These are phyloP conservation scores for Silurus meridionalis DNA, from an alignment of 2,113 vertebrate species.

Conservation along the genomic window DNA sequence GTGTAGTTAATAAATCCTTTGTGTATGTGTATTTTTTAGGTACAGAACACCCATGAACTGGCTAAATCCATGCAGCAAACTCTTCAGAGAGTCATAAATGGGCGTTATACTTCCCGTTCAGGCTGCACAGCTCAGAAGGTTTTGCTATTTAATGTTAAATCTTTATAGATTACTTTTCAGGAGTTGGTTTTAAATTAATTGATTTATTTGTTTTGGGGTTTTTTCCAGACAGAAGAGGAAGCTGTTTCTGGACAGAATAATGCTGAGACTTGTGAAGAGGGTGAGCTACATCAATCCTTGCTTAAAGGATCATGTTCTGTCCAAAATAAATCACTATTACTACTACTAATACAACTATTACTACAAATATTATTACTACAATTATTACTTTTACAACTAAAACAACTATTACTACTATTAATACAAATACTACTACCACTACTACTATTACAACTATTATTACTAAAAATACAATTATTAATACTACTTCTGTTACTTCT, in stretches of 20 bases:
- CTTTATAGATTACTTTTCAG: not conserved
- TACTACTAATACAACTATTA: too few species aligned
- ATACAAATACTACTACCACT: too few species aligned
- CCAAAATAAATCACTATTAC: not conserved
- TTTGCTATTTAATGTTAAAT: not conserved
- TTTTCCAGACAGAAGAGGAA: constrained; percentile 19
- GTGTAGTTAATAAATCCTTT: not conserved
- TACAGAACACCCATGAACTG: constrained; percentile 64
- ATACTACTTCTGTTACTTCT: too few species aligned
- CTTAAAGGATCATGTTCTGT: not conserved
- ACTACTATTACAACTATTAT: too few species aligned
- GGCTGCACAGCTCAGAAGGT: constrained; percentile 55
- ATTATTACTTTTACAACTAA: too few species aligned
- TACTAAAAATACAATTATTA: too few species aligned
- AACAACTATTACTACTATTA: too few species aligned
- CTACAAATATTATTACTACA: too few species aligned
- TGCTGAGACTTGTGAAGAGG: not conserved
- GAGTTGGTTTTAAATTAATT: too few species aligned
- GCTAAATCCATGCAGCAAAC: constrained; percentile 59
- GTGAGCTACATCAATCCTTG: not conserved
- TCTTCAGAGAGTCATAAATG: constrained; percentile 61
- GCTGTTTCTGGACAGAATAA: not conserved
- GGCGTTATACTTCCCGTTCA: constrained; percentile 57
- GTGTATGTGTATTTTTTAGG: constrained; percentile 57
- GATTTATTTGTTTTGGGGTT: not conserved